phyloP scores from a whole-genome alignment of 2,888 invertebrate species.

The Luffia ferchaultella region DNA sequence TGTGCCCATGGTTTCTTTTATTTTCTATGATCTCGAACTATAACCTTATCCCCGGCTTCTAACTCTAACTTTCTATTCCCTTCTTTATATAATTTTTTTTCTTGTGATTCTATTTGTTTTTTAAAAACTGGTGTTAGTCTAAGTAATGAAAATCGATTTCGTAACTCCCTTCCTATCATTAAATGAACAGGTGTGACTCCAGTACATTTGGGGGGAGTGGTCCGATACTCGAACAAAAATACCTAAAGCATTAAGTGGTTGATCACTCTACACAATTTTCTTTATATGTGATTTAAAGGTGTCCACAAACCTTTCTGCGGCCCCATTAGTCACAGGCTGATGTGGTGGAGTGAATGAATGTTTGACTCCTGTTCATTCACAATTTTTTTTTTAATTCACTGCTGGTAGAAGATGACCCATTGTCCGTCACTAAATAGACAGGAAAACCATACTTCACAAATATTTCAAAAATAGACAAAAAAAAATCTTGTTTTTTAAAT shows the following conservation, averaged over 20 bases:
- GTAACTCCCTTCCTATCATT: neutral
- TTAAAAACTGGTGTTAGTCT: neutral
- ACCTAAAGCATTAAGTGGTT: neutral
- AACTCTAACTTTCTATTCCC: neutral
- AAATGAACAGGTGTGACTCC: neutral
- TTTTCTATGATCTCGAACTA: neutral
- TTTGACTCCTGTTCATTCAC: constrained; percentile 10
- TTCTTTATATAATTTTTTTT: neutral
- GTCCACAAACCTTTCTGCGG: constrained; percentile 14
- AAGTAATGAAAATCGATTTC: neutral
- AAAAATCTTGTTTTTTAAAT: too few relatives aligned
- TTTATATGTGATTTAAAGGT: constrained; percentile 12
- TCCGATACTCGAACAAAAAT: neutral
- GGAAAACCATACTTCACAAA: too few relatives aligned
- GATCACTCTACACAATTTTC: constrained; percentile 1
- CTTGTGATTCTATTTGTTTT: neutral
- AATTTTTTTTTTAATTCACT: constrained; percentile 13
- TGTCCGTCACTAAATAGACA: too few relatives aligned
- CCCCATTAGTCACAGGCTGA: constrained; percentile 13
- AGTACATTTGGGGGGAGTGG: neutral
- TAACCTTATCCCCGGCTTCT: neutral
- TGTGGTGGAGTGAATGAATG: constrained; percentile 14
- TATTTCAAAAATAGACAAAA: too few relatives aligned
- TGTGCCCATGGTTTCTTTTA: too few relatives aligned
- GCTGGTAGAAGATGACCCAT: constrained; percentile 14